phyloP scores from a whole-genome alignment of 37 sponge, comb jelly and placozoan genomes.

The Aphrocallistes beatrix region DNA sequence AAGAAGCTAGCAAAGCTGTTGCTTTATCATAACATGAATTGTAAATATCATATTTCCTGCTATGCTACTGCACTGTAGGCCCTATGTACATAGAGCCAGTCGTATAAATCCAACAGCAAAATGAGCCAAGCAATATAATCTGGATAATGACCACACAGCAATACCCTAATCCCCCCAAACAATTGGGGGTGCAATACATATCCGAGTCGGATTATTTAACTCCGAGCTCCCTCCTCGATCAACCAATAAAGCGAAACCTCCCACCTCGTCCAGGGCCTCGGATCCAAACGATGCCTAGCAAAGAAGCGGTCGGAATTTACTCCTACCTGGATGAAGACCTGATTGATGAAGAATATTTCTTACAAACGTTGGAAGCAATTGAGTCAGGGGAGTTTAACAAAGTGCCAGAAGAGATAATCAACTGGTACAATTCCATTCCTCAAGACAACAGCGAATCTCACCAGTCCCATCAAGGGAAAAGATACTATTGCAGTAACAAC shows the following conservation, averaged over 20 bases:
- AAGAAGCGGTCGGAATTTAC: not conserved
- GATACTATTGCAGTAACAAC: not conserved
- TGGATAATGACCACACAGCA: not conserved
- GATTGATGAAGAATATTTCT: not conserved
- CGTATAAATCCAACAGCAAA: no score
- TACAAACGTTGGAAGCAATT: not conserved
- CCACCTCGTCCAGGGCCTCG: not conserved
- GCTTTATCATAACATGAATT: not conserved
- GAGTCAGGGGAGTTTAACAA: not conserved
- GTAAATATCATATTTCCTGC: constrained; percentile 4
- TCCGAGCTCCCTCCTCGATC: no score
- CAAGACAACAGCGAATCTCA: not conserved
- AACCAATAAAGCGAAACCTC: not conserved
- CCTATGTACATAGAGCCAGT: not conserved
- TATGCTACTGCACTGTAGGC: not conserved
- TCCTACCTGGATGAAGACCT: not conserved
- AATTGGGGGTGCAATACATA: no score
- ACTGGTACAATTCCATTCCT: not conserved
- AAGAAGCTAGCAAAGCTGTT: not conserved
- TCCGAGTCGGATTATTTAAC: no score
- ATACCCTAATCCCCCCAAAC: no score
- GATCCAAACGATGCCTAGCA: not conserved
- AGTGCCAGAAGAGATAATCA: not conserved
- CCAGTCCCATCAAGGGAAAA: not conserved
- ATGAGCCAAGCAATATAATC: not conserved